Conservation (phyloP, 2,888 invertebrate species). For the Brachyopa scutellaris region DNA sequence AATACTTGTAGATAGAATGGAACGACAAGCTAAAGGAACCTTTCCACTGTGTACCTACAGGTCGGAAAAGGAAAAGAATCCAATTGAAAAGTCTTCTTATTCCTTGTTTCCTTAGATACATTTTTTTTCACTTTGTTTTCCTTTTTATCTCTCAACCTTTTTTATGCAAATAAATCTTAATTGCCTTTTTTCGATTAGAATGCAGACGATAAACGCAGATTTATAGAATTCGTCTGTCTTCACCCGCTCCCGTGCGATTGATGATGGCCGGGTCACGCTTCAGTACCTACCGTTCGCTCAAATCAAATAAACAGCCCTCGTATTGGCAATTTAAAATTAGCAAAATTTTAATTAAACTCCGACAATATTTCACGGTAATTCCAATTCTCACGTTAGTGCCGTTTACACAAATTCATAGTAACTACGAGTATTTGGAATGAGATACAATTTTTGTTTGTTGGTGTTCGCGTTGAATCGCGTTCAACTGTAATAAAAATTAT, state of each 20-base stretch:
- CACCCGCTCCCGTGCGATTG: neutral
- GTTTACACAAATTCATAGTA: constrained; percentile 48
- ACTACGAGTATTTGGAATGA: constrained; percentile 15
- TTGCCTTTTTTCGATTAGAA: constrained; percentile 31
- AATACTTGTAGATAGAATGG: neutral
- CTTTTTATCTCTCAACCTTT: constrained; percentile 10
- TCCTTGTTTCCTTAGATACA: neutral
- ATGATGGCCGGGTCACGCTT: neutral
- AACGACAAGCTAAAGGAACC: neutral
- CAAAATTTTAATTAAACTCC: constrained; percentile 68
- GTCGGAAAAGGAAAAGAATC: too few species aligned
- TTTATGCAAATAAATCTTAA: constrained; percentile 22
- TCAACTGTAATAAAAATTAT: constrained; percentile 67
- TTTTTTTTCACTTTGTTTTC: neutral
- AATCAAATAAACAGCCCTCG: constrained; percentile 63
- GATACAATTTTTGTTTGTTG: constrained; percentile 45
- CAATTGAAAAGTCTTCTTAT: neutral
- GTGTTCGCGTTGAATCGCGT: constrained; percentile 51
- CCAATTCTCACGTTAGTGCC: constrained; percentile 46
- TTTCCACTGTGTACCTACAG: too few species aligned
- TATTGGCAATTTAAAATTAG: constrained; percentile 68
- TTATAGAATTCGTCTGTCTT: neutral
- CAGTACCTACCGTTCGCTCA: neutral
- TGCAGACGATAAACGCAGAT: constrained; percentile 12
- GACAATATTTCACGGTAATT: constrained; percentile 49